These are phyloP conservation scores for Acleris cristana DNA, from an alignment of 2,888 invertebrate genomes.

Conservation along the genomic window DNA sequence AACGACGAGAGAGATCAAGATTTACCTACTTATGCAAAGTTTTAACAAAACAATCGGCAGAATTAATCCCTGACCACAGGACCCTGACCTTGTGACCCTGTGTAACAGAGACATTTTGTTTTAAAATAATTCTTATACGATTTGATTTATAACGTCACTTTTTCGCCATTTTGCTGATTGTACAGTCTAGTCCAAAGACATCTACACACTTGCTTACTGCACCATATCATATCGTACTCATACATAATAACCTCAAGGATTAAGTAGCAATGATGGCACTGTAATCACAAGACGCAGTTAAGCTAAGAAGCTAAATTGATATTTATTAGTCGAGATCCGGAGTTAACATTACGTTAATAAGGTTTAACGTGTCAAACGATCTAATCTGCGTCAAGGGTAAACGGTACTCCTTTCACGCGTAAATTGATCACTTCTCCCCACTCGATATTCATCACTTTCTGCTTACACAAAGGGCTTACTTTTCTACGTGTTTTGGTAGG, in stretches of 20 bases:
- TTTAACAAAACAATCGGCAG: too few species aligned
- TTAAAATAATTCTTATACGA: neutral
- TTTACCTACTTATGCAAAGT: too few species aligned
- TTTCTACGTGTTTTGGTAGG: constrained; percentile 54
- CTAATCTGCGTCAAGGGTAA: constrained; percentile 66
- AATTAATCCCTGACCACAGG: too few species aligned
- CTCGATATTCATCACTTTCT: constrained; percentile 50
- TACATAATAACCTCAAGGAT: constrained; percentile 2
- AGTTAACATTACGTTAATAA: constrained; percentile 59
- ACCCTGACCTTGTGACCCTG: neutral
- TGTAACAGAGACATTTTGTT: neutral
- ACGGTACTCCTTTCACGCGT: constrained; percentile 62
- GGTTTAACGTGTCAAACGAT: constrained; percentile 65
- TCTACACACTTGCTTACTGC: too few species aligned
- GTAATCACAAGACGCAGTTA: constrained; percentile 29
- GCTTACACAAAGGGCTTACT: constrained; percentile 57
- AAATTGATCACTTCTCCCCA: constrained; percentile 50
- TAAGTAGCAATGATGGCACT: constrained; percentile 15
- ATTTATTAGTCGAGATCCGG: constrained; percentile 39
- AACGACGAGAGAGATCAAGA: too few species aligned
- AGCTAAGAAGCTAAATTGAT: constrained; percentile 31
- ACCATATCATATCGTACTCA: too few species aligned
- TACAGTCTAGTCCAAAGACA: too few species aligned
- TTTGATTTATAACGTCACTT: too few species aligned
- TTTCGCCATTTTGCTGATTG: neutral